phyloP scores from a whole-genome alignment of 2,797 vertebrate species.

The Lepilemur ruficaudatus region DNA sequence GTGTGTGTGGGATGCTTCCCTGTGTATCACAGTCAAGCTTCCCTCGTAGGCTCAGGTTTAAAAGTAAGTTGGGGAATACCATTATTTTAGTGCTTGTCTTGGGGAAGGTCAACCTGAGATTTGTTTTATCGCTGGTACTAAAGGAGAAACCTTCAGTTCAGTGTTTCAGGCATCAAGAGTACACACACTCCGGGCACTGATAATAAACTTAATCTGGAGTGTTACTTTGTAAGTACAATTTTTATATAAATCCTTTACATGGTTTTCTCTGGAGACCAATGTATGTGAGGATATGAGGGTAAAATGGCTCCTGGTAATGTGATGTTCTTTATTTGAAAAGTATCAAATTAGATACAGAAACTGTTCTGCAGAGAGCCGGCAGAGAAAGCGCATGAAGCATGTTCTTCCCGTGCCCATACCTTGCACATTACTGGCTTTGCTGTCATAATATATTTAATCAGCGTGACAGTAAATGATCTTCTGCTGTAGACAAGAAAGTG shows the following conservation, averaged over 20 bases:
- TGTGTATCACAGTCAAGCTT: constrained; percentile 43
- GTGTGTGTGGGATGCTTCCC: constrained; percentile 61
- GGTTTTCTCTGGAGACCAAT: constrained; percentile 54
- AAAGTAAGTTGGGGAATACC: constrained; percentile 63
- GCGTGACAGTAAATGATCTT: constrained; percentile 75
- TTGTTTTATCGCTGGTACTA: constrained; percentile 72
- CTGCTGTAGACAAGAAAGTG: constrained; percentile 82
- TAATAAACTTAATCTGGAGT: constrained; percentile 62
- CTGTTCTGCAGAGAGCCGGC: not conserved
- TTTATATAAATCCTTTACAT: constrained; percentile 65
- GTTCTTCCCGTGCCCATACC: constrained; percentile 59
- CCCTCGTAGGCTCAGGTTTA: constrained; percentile 35
- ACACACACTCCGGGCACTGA: constrained; percentile 41
- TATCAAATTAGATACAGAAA: constrained; percentile 38
- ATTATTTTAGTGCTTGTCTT: constrained; percentile 64
- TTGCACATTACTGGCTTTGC: constrained; percentile 66
- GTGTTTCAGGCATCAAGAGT: constrained; percentile 56
- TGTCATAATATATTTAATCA: constrained; percentile 83
- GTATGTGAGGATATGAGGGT: not conserved
- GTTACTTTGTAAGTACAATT: constrained; percentile 63
- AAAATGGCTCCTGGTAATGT: constrained; percentile 59
- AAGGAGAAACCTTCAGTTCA: constrained; percentile 66
- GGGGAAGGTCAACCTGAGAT: constrained; percentile 51
- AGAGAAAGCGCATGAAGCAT: constrained; percentile 16
- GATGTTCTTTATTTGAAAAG: constrained; percentile 47